Conservation (phyloP, 1,140 invertebrate species). For the Aphelenchoides fujianensis region DNA sequence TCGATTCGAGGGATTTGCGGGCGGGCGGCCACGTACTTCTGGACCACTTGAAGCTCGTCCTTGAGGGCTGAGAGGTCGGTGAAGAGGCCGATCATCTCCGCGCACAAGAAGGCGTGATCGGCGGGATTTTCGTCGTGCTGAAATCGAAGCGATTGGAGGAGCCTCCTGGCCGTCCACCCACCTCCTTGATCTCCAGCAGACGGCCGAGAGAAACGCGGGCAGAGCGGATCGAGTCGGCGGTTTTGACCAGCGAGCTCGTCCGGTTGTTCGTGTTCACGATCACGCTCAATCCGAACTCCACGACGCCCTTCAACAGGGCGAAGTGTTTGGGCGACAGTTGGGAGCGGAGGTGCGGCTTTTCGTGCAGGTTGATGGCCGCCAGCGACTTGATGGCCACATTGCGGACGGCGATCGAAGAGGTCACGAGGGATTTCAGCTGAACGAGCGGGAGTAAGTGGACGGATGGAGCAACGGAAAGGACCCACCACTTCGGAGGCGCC, state of each 20-base stretch:
- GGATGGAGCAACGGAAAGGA: too few species aligned
- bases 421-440: constrained; percentile 3
- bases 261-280: constrained; percentile 15
- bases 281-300: constrained; percentile 1
- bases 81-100: not conserved
- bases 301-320: not conserved
- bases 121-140: not conserved
- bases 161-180: not conserved
- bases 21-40: not conserved
- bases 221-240: not conserved
- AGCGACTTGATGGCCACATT: constrained; percentile 10
- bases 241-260: not conserved
- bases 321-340: constrained; percentile 12
- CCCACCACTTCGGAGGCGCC: not conserved
- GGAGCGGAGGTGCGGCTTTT: constrained; percentile 18
- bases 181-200: not conserved
- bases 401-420: not conserved
- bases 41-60: not conserved
- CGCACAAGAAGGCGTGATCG: not conserved
- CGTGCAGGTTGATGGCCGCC: constrained; percentile 11
- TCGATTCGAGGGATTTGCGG: not conserved
- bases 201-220: not conserved
- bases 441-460: too few species aligned
- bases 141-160: not conserved
- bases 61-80: not conserved